phyloP scores from a whole-genome alignment of 1,140 invertebrate species.

The Copidosoma floridanum region DNA sequence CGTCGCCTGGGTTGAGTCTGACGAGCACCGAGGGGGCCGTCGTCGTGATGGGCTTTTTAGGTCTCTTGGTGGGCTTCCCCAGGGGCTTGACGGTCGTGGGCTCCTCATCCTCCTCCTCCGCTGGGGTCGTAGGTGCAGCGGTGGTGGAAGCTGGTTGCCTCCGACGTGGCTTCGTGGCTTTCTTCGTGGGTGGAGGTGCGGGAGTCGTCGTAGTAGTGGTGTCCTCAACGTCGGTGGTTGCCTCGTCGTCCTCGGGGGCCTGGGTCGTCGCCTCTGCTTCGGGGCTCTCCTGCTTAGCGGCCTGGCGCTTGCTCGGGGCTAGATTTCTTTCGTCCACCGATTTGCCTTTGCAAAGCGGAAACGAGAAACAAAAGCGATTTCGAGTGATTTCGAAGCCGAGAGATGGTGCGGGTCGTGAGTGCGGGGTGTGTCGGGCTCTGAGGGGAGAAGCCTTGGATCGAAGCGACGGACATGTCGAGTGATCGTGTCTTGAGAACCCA shows the following conservation, averaged over 20 bases:
- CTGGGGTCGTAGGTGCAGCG: too few relatives aligned
- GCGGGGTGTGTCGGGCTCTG: too few relatives aligned
- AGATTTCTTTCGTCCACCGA: conserved; percentile 15
- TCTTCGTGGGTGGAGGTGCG: not conserved
- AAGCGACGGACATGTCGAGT: too few relatives aligned
- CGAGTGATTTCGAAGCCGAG: conserved; percentile 7
- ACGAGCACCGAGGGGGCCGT: not conserved
- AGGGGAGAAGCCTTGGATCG: too few relatives aligned
- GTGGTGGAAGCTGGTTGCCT: too few relatives aligned
- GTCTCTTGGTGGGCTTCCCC: not conserved
- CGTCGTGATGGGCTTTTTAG: not conserved
- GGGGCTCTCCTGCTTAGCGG: not conserved
- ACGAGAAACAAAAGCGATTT: conserved; percentile 18
- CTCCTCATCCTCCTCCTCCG: not conserved
- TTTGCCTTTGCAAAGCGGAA: conserved; percentile 20
- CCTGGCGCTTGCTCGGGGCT: not conserved
- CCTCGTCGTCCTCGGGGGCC: not conserved
- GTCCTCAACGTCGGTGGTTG: not conserved
- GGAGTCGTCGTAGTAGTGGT: not conserved
- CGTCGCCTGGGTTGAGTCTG: not conserved
- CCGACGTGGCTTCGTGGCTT: too few relatives aligned
- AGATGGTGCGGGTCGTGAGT: too few relatives aligned
- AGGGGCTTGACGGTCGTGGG: not conserved
- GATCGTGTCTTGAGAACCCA: too few relatives aligned
- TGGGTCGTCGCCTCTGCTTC: not conserved